Percentiles rank a stretch among this genome's conserved stretches.
Conservation (phyloP, 1,140 invertebrate genomes). For the Teleogryllus occipitalis region DNA sequence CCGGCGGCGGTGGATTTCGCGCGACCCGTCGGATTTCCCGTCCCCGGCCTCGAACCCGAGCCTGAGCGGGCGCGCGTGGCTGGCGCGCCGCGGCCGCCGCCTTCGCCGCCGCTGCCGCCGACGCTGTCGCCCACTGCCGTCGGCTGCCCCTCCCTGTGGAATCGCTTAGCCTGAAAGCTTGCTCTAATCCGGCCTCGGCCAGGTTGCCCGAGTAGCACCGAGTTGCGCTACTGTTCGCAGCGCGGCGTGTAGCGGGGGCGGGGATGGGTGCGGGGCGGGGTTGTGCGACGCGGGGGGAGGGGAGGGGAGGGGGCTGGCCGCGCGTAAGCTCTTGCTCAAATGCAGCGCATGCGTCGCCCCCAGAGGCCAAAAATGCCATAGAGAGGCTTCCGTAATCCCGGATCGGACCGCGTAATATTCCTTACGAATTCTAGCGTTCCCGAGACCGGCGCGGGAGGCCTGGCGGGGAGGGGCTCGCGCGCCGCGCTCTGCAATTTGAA, state of each 20-base stretch:
- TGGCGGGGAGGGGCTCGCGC: background rate
- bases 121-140: too few relatives aligned
- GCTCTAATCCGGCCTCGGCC: background rate
- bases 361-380: background rate
- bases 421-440: background rate
- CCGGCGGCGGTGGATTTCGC: background rate
- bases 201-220: background rate
- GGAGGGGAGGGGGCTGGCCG: background rate
- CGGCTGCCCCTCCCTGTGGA: background rate
- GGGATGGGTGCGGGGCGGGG: too few relatives aligned
- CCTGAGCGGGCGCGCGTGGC: too few relatives aligned
- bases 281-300: too few relatives aligned
- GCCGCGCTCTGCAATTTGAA: too few relatives aligned
- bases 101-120: too few relatives aligned
- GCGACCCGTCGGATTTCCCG: background rate
- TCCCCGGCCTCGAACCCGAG: background rate
- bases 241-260: too few relatives aligned
- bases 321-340: background rate
- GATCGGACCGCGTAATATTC: background rate
- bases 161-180: background rate
- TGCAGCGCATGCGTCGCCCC: too few relatives aligned
- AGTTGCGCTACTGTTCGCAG: background rate
- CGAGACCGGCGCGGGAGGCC: background rate
- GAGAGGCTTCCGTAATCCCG: background rate
- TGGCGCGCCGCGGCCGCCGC: too few relatives aligned